Conservation (phyloP, 2,113 vertebrate genomes). For the Caloenas nicobarica region DNA sequence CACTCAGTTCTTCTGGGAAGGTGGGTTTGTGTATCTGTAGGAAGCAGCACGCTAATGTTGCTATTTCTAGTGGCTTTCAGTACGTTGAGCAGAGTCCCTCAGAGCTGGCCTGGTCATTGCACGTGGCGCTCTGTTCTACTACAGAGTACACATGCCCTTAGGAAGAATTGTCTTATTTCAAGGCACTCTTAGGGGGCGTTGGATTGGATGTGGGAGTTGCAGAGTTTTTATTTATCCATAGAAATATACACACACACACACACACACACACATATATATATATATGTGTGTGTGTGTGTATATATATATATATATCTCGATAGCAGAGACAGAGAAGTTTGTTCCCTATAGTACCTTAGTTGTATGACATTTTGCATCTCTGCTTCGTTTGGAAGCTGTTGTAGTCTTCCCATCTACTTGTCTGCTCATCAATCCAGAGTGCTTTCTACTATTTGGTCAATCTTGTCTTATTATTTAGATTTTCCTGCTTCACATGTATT, state of each 20-base stretch:
- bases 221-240: background rate
- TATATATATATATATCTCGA: background rate
- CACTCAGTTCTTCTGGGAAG: background rate
- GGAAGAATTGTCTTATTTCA: background rate
- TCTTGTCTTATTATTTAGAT: background rate
- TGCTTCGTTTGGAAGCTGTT: background rate
- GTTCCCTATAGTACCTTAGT: background rate
- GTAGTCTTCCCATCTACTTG: background rate
- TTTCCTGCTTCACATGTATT: background rate
- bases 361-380: background rate
- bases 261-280: too few species aligned
- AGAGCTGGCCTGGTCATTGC: background rate
- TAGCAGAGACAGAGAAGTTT: background rate
- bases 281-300: too few species aligned
- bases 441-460: background rate
- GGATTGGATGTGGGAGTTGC: background rate
- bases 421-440: background rate
- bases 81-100: background rate
- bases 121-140: background rate
- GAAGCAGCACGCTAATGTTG: background rate
- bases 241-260: too few species aligned
- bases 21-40: background rate
- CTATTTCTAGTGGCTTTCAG: background rate
- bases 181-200: background rate
- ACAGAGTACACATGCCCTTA: accelerated